Evolutionary conservation across 1,140 invertebrate species (phyloP), one percentile per base, ranked within the genome.

Genomic region (Eupristina koningsbergeri): DNA sequence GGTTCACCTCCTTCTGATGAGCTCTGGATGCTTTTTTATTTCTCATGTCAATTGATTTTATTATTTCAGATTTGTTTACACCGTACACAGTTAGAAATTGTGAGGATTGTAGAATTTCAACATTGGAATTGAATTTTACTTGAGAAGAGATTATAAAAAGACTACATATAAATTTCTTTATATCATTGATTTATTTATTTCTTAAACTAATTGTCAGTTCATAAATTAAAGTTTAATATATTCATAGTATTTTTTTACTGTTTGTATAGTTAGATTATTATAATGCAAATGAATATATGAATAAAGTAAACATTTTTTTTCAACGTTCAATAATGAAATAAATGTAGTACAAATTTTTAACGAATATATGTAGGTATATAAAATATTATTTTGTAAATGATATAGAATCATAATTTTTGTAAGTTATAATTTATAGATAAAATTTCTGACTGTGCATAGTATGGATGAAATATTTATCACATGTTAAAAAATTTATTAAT

Each of bases 1-100:
- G 87, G 53, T 9, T 86, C 77, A 19, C n/a, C 69, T 0, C 26
- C 22, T 3, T 86, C 74, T 50, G 73, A 39, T 17, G 47, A 22
- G 22, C 85, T 83, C 13, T 86, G 19, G 69, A 79, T 26, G 50
- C 29, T 11, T 47, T 64, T 61, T 58, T 58, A 29, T 47, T 29
- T 45, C 61, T n/a, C 58, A 7, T 29, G 22, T 61, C n/a, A 61
- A 11, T 3, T 26, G 6, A 7, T 7, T 11, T 26, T 5, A 61
- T 6, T 34, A 31, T 64, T 64, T 58, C 26, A 26, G 3, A 3
- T 26, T 58, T 58, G 22, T 58, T 58, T 58, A 6, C 22, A 3
- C 13, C 22, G 2, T 22, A 26, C 5, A 13, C 26, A 58, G 53
- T 58, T 58, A 13, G 53, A 58, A 58, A 58, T 58, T 58, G 22